These are phyloP conservation scores for Hemicrepidius hirtus DNA, from an alignment of 2,888 invertebrate species.

Conservation along the genomic window DNA sequence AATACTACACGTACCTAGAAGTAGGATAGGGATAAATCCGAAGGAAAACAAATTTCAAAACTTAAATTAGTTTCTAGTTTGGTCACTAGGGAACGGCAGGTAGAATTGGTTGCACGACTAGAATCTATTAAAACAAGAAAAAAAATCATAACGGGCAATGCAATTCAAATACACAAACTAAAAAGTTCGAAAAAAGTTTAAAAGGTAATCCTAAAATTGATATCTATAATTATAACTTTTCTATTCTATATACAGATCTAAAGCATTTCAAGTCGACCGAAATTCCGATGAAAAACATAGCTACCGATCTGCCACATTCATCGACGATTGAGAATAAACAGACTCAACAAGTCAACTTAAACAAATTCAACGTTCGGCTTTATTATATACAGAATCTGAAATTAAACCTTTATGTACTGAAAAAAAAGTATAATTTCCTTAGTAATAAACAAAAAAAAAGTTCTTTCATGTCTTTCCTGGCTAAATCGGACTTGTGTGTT, in stretches of 20 bases:
- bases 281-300: neutral
- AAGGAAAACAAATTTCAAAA: slow-evolving; percentile 65
- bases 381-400: slow-evolving; percentile 18
- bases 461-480: too few relatives aligned
- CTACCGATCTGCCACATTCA: neutral
- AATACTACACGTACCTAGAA: slow-evolving; percentile 49
- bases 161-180: slow-evolving; percentile 38
- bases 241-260: neutral
- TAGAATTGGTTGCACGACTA: slow-evolving; percentile 59
- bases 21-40: slow-evolving; percentile 48
- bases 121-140: slow-evolving; percentile 49
- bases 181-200: neutral
- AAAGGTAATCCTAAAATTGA: neutral
- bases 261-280: neutral
- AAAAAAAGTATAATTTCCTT: neutral
- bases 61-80: slow-evolving; percentile 69
- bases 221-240: neutral
- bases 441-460: neutral
- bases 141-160: slow-evolving; percentile 41
- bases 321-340: slow-evolving; percentile 12
- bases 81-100: slow-evolving; percentile 63
- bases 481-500: too few relatives aligned
- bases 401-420: neutral
- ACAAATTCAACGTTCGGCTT: slow-evolving; percentile 20
- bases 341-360: slow-evolving; percentile 9